Percentiles rank a stretch among this genome's conserved stretches.
phyloP scores from a whole-genome alignment of 2,888 invertebrate species.

The Byasa hedistus region DNA sequence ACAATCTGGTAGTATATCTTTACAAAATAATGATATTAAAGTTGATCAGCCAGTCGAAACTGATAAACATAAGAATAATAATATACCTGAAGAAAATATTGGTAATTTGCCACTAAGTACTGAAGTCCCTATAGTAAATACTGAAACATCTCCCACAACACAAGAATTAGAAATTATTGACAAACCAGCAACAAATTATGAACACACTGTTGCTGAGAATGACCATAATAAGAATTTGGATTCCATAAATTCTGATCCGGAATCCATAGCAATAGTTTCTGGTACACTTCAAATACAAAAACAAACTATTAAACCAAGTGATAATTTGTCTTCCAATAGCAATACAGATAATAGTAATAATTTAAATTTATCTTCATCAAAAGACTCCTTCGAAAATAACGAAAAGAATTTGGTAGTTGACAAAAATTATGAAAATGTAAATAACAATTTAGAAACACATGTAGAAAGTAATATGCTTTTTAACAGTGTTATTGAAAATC shows the following conservation, averaged over 20 bases:
- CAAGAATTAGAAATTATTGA: background rate
- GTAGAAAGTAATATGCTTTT: slow-evolving; percentile 37
- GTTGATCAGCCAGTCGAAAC: slow-evolving; percentile 12
- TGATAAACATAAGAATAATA: slow-evolving; percentile 26
- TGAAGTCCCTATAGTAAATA: background rate
- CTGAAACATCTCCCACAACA: background rate
- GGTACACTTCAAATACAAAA: slow-evolving; percentile 1
- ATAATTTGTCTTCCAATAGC: slow-evolving; percentile 10
- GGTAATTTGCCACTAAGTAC: background rate
- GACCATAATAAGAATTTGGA: background rate
- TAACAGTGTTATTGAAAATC: slow-evolving; percentile 23
- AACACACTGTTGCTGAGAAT: background rate
- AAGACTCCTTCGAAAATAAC: slow-evolving; percentile 31
- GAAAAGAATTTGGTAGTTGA: slow-evolving; percentile 45
- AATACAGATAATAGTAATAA: slow-evolving; percentile 27
- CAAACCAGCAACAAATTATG: background rate
- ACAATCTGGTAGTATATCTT: background rate
- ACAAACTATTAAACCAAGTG: slow-evolving; percentile 5
- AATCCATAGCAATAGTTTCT: background rate
- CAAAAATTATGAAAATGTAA: slow-evolving; percentile 36
- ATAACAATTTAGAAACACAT: slow-evolving; percentile 36
- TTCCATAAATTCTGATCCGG: background rate
- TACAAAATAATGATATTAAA: slow-evolving; percentile 21
- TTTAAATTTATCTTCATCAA: background rate
- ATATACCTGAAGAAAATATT: slow-evolving; percentile 33